Evolutionary conservation across 2,888 invertebrate species (phyloP).

Genomic region (Dendrolimus pini): DNA sequence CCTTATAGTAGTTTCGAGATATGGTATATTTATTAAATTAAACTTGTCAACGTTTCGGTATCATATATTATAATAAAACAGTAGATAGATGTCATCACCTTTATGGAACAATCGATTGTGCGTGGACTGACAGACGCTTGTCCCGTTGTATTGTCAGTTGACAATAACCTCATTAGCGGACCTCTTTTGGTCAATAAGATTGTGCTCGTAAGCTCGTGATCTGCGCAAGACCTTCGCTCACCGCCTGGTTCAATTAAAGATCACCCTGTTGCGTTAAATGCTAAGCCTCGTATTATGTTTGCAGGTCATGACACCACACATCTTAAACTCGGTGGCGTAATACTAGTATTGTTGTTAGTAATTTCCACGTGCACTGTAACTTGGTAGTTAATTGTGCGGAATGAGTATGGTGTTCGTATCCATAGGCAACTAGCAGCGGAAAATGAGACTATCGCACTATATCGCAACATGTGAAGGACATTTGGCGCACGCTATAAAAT

Average conservation of each 20-base stretch:
- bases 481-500: slow-evolving; percentile 6
- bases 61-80: too few relatives aligned
- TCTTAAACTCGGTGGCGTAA: slow-evolving; percentile 49
- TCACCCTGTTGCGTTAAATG: slow-evolving; percentile 49
- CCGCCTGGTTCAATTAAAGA: slow-evolving; percentile 56
- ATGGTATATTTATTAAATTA: too few relatives aligned
- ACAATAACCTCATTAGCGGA: neutral
- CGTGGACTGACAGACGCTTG: neutral
- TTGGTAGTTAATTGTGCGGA: slow-evolving; percentile 41
- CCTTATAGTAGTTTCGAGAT: too few relatives aligned
- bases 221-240: slow-evolving; percentile 40
- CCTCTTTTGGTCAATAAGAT: slow-evolving; percentile 3
- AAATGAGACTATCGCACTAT: slow-evolving; percentile 45
- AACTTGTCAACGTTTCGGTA: too few relatives aligned
- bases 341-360: slow-evolving; percentile 43
- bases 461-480: slow-evolving; percentile 41
- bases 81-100: too few relatives aligned
- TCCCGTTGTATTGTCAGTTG: neutral
- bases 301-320: slow-evolving; percentile 54
- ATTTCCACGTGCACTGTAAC: slow-evolving; percentile 48
- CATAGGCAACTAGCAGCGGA: slow-evolving; percentile 31
- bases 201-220: slow-evolving; percentile 28
- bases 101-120: too few relatives aligned
- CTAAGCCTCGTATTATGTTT: slow-evolving; percentile 40
- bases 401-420: slow-evolving; percentile 26